Conservation (phyloP, 2,113 vertebrate genomes). For the Hemichromis elongatus region DNA sequence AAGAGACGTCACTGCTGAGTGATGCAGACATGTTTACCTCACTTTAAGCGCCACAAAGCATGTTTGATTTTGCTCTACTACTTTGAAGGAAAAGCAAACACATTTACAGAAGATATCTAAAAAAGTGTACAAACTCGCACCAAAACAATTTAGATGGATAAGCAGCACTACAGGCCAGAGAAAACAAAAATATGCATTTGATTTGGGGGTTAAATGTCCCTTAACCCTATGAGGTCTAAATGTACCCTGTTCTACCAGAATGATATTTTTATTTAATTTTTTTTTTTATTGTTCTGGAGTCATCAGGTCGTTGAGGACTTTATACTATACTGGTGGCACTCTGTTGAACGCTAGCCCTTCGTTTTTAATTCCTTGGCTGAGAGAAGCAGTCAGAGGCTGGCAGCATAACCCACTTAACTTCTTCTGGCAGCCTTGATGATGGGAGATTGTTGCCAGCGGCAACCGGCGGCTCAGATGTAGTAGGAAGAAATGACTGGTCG, state of each 20-base stretch:
- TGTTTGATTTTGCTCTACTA: neutral
- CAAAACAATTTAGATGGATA: neutral
- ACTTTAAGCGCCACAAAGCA: neutral
- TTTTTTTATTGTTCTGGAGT: neutral
- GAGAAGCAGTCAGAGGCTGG: neutral
- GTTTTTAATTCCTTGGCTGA: neutral
- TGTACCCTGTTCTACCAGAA: neutral
- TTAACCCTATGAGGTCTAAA: neutral
- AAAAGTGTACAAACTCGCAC: neutral
- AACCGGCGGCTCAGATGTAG: slow-evolving; percentile 6
- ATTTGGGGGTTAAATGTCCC: neutral
- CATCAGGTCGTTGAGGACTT: neutral
- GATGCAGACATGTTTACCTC: neutral
- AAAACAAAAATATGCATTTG: neutral
- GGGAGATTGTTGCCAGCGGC: slow-evolving; percentile 41
- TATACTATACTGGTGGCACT: neutral
- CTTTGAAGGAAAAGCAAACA: neutral
- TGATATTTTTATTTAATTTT: neutral
- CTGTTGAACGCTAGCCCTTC: neutral
- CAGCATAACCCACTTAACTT: slow-evolving; percentile 27
- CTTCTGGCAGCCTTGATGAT: slow-evolving; percentile 17
- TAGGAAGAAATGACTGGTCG: slow-evolving; percentile 4
- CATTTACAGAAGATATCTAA: neutral
- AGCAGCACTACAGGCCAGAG: neutral
- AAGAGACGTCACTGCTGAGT: neutral